phyloP scores from a whole-genome alignment of 2,113 vertebrate genomes.

The Megaceryle maxima region DNA sequence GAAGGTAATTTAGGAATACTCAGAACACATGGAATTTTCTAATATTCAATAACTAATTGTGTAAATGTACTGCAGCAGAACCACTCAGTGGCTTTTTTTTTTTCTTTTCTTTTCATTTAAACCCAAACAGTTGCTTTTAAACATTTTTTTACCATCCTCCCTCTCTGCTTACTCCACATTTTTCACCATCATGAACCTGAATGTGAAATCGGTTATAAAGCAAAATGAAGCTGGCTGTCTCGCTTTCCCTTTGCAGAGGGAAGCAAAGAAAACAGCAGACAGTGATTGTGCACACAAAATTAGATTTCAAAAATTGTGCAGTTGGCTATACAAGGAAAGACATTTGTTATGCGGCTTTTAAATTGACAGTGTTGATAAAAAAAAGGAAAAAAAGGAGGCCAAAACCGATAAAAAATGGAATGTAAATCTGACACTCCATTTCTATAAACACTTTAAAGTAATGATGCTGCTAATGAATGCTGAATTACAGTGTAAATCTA shows the following conservation, averaged over 20 bases:
- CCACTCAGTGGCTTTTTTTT: not conserved
- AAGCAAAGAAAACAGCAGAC: not conserved
- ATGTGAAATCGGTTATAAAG: not conserved
- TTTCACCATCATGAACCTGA: not conserved
- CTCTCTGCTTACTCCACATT: not conserved
- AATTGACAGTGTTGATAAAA: not conserved
- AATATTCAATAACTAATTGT: not conserved
- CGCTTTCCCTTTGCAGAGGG: not conserved
- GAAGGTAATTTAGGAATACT: not conserved
- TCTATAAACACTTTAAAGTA: constrained; percentile 7
- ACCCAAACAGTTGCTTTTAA: not conserved
- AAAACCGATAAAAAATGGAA: not conserved
- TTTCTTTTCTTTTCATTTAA: not conserved
- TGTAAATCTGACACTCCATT: not conserved
- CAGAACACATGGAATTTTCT: not conserved
- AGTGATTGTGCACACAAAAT: not conserved
- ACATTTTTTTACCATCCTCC: not conserved
- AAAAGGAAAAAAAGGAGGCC: not conserved
- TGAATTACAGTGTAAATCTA: not conserved
- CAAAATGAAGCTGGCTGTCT: not conserved
- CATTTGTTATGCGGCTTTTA: not conserved
- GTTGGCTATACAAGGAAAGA: not conserved
- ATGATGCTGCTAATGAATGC: not conserved
- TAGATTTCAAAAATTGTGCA: not conserved
- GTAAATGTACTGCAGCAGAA: not conserved